phyloP scores from a whole-genome alignment of 2,797 vertebrate species.

The Galago senegalensis region DNA sequence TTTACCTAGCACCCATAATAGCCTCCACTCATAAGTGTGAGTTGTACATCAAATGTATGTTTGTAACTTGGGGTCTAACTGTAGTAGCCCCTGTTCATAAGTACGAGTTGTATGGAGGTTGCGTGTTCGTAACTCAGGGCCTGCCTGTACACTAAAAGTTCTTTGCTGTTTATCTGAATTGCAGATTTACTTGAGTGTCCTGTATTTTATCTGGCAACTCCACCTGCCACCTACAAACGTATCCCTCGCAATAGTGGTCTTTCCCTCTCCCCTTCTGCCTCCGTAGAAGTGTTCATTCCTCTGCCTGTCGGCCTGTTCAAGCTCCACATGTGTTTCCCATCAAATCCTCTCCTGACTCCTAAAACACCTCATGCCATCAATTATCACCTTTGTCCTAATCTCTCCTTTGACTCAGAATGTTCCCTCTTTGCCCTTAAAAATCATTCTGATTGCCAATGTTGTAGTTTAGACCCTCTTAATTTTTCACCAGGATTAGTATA shows the following conservation, averaged over 20 bases:
- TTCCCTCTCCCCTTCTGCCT: background rate
- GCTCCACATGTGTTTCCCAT: slow-evolving; percentile 30
- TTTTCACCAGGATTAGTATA: slow-evolving; percentile 48
- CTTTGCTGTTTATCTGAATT: slow-evolving; percentile 43
- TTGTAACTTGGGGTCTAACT: too few species aligned
- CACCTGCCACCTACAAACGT: background rate
- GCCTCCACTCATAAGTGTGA: too few species aligned
- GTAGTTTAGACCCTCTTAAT: background rate
- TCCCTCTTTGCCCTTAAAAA: background rate
- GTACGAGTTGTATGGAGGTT: too few species aligned
- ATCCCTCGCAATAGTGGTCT: fast-evolving
- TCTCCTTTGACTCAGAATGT: slow-evolving; percentile 60
- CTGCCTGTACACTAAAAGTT: background rate
- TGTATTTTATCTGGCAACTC: slow-evolving; percentile 39
- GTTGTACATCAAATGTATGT: too few species aligned
- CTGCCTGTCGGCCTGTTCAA: background rate
- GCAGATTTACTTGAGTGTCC: background rate
- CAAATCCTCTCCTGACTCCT: background rate
- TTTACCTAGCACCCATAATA: too few species aligned
- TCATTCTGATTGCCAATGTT: background rate
- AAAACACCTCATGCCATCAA: slow-evolving; percentile 15
- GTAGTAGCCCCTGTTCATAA: too few species aligned
- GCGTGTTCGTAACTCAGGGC: too few species aligned
- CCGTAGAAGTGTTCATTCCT: background rate
- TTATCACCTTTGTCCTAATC: slow-evolving; percentile 54